phyloP scores from a whole-genome alignment of 2,888 invertebrate genomes.

The Platycnemis pennipes region DNA sequence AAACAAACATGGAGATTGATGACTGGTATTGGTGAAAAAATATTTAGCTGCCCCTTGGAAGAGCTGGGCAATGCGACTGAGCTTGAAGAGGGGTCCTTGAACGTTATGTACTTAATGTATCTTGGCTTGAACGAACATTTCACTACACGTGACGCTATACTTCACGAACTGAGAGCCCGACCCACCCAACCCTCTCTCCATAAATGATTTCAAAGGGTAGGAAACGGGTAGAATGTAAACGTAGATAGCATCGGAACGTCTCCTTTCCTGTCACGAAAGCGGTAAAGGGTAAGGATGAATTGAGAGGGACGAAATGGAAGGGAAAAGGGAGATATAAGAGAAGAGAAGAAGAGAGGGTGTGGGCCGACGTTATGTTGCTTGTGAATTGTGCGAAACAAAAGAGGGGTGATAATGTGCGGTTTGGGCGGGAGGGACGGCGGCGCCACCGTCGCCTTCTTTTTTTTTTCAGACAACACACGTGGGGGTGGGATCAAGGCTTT shows the following conservation, averaged over 20 bases:
- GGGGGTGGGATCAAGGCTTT: neutral
- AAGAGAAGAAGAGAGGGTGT: neutral
- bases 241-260: neutral
- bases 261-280: neutral
- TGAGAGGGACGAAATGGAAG: neutral
- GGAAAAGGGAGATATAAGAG: no score
- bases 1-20: no score
- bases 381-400: slow-evolving; percentile 25
- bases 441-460: neutral
- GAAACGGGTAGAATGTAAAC: neutral
- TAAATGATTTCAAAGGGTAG: neutral
- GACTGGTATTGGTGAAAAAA: no score
- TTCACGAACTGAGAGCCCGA: no score
- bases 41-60: no score
- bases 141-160: no score
- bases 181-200: no score
- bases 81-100: no score
- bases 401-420: slow-evolving; percentile 23
- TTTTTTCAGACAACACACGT: neutral
- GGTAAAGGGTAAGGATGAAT: neutral
- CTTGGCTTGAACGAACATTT: no score
- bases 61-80: no score
- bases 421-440: neutral
- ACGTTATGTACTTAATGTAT: no score
- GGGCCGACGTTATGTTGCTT: neutral